Conservation (phyloP, 2,888 invertebrate genomes). For the Metallyticus violacea region DNA sequence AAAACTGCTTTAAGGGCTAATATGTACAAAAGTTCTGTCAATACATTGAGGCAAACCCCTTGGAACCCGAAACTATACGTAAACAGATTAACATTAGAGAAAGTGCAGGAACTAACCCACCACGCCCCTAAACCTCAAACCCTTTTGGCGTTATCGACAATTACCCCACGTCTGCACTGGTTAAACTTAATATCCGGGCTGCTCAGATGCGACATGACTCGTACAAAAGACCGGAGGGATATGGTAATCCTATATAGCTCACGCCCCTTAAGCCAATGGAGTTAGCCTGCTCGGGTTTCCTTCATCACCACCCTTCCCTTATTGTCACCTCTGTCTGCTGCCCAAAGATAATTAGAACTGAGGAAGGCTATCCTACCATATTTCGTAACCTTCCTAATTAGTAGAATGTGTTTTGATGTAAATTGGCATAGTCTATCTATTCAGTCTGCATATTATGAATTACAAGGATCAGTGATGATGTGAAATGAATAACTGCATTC, state of each 20-base stretch:
- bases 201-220: background rate
- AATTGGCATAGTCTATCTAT: too few species aligned
- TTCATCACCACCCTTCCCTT: too few species aligned
- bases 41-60: background rate
- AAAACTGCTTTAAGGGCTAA: background rate
- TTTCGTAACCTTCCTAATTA: background rate
- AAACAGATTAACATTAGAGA: background rate
- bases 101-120: too few species aligned
- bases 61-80: background rate
- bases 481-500: too few species aligned
- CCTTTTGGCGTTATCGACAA: background rate
- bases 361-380: background rate
- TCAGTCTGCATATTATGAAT: too few species aligned
- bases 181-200: background rate
- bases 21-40: background rate
- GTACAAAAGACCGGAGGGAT: background rate
- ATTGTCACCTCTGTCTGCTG: background rate
- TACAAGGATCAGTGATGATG: too few species aligned
- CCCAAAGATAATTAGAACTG: background rate
- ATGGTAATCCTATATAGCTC: background rate
- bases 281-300: background rate
- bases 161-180: background rate
- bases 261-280: background rate
- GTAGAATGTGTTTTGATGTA: background rate
- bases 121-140: background rate